Evolutionary conservation across 2,113 vertebrate genomes (phyloP), one percentile per base, ranked within the genome.

Genomic region (Archilochus colubris): DNA sequence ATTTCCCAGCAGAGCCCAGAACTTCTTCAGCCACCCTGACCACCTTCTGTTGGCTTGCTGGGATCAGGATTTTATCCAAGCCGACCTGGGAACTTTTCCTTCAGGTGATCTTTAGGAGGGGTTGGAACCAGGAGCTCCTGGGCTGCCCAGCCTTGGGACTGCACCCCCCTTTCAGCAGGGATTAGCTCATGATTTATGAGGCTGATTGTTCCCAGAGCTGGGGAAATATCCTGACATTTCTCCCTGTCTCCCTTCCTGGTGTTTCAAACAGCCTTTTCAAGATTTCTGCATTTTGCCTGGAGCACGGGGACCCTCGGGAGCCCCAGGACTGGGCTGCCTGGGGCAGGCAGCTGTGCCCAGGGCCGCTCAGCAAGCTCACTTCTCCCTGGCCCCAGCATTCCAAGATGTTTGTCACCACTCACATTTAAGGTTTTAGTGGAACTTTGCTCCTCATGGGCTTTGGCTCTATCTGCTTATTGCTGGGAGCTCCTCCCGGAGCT

Each of bases 181-280:
- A 51, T 14, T 11, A 2, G 16, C 8, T 61, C 33, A 23, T 4
- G 38, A 40, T 88, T 88, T 44, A 15, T 7, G n/a, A 61, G 40
- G 61, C 5, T 30, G 43, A 28, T 51, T 11, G 3, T 43, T 78
- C 61, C 50, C 85, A 76, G 51, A 74, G 68, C 59, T 38, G n/a
- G 69, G 85, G 48, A 68, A 84, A 92, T 27, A 78, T 2, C 64
- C 80, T 84, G 92, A 93, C 91, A 94, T 86, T 89, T 89, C 88
- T 63, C 33, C 30, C 61, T 43, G 3, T n/a, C 64, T 53, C 68
- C 30, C 51, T 7, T 89, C 36, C 74, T 43, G 85, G 17, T 31
- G 46, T 21, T 36, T 38, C 79, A 88, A 73, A 38, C 76, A 74
- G 55, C 28, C 9, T 33, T 67, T 33, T 91, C 61, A 36, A 59